Percentiles rank a stretch among this genome's conserved stretches.
These are phyloP conservation scores for Channa argus DNA, from an alignment of 2,113 vertebrate genomes.

Conservation along the genomic window DNA sequence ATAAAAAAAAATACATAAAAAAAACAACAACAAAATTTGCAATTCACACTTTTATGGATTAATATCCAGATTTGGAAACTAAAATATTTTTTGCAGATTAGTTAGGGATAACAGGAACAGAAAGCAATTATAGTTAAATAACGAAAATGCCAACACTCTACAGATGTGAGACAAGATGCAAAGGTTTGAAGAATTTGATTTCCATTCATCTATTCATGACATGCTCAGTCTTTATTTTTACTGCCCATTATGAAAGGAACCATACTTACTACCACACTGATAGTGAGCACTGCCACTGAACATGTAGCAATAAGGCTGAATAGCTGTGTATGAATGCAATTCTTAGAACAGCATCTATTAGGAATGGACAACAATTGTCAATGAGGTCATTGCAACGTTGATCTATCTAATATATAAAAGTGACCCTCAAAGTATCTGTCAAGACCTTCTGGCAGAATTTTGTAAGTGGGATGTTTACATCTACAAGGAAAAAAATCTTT, in stretches of 20 bases:
- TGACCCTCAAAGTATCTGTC: not conserved
- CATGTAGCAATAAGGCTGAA: not conserved
- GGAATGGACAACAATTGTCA: not conserved
- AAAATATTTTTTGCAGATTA: not conserved
- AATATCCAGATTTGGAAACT: not conserved
- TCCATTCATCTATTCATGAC: not conserved
- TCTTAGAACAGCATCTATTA: not conserved
- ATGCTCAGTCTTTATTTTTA: not conserved
- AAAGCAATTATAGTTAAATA: not conserved
- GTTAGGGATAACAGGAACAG: not conserved
- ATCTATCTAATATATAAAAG: not conserved
- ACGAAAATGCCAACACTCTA: constrained; percentile 5
- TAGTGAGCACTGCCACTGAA: not conserved
- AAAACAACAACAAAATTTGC: too few species aligned
- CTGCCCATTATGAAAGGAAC: not conserved
- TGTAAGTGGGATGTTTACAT: not conserved
- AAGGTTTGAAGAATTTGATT: not conserved
- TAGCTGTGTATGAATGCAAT: not conserved
- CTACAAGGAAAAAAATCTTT: not conserved
- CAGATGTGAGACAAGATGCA: not conserved
- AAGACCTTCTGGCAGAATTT: not conserved
- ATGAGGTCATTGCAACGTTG: not conserved
- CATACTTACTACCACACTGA: not conserved
- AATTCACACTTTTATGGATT: too few species aligned
- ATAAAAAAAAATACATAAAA: too few species aligned